Conservation (phyloP, 64 coral and sea anemone genomes). For the Pocillopora damicornis region DNA sequence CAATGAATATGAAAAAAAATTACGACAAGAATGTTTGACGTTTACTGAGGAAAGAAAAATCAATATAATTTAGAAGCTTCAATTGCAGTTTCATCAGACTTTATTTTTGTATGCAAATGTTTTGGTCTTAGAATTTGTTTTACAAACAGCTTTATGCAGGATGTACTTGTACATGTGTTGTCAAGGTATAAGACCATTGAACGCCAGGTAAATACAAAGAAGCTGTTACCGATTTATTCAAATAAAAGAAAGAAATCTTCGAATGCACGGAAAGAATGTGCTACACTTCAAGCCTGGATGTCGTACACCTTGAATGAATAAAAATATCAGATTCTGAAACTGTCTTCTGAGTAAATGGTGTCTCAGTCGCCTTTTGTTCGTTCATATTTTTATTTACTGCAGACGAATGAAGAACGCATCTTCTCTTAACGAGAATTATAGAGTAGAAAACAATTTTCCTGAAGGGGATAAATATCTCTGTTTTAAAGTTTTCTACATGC, state of each 20-base stretch:
- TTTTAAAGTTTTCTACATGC: no score
- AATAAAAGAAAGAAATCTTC: neutral
- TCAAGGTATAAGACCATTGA: neutral
- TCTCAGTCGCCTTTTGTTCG: no score
- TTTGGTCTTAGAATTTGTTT: neutral
- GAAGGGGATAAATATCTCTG: no score
- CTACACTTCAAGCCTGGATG: no score
- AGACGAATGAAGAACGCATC: no score
- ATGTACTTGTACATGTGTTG: neutral
- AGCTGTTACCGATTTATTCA: neutral
- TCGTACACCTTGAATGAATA: no score
- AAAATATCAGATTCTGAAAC: no score
- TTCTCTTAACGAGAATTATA: no score
- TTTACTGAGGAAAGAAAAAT: neutral
- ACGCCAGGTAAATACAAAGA: neutral
- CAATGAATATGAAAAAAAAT: conserved; percentile 37
- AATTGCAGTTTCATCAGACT: neutral
- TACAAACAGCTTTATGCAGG: neutral
- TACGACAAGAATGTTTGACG: neutral
- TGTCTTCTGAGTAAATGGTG: no score
- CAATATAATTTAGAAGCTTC: neutral
- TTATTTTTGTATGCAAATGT: neutral
- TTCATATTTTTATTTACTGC: no score
- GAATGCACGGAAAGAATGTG: neutral
- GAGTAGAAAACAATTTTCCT: no score